Evolutionary conservation across 2,113 vertebrate species (phyloP).

Genomic region (Scophthalmus maximus): DNA sequence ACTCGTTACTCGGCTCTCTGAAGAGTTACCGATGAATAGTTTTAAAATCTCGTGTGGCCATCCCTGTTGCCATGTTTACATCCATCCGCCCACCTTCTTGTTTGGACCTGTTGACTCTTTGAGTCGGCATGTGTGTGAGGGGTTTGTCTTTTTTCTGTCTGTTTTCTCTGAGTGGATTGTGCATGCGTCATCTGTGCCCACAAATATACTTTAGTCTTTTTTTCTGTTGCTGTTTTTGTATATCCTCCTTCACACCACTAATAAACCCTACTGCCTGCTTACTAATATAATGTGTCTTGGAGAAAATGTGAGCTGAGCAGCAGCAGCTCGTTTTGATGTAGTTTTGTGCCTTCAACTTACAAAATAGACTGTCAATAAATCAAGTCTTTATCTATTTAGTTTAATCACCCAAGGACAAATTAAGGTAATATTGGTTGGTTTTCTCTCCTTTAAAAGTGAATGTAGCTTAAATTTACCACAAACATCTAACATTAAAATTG

Average conservation of each 20-base stretch:
- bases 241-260: neutral
- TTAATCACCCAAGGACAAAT: neutral
- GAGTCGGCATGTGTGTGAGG: constrained; percentile 30
- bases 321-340: neutral
- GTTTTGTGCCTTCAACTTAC: constrained; percentile 18
- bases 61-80: constrained; percentile 37
- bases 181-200: constrained; percentile 16
- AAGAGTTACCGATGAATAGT: constrained; percentile 36
- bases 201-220: neutral
- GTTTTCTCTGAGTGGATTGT: constrained; percentile 12
- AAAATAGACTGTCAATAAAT: neutral
- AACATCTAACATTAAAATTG: neutral
- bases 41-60: constrained; percentile 14
- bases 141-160: neutral
- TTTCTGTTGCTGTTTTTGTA: neutral
- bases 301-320: neutral
- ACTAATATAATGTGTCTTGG: neutral
- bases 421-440: neutral
- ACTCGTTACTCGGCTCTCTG: constrained; percentile 1
- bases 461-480: constrained; percentile 7
- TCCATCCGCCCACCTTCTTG: constrained; percentile 41
- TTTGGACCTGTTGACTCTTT: constrained; percentile 29
- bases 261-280: neutral
- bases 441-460: neutral
- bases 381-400: neutral